Evolutionary conservation across 2,113 vertebrate species (phyloP), one percentile per base, ranked within the genome.

Genomic region (Pagrus major): DNA sequence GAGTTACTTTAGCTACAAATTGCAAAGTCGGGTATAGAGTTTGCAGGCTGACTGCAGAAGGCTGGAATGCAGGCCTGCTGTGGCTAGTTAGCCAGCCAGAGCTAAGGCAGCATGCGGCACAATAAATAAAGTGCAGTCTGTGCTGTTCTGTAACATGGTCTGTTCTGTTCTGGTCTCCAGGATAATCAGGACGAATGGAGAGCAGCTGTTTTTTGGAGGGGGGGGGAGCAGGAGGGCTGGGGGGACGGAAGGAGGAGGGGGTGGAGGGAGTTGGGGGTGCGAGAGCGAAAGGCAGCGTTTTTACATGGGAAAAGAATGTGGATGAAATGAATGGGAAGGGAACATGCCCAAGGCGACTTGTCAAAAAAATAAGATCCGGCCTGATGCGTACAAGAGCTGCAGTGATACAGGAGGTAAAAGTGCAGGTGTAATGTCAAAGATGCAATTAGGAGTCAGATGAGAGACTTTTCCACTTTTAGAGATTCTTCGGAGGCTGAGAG

Each of bases 41-140:
- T 76, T 64, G 81, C 85, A 85, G 73, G 63, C 75, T 86, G 86
- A 89, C 82, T 81, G 84, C 71, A 81, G 59, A 42, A 35, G 66
- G 86, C 82, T 87, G 89, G 87, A 91, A 94, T 92, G 85, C 83
- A 88, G 84, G 73, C 82, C 88, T 89, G 91, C 92, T 91, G 92
- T 71, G 87, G 91, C 91, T 88, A 69, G 92, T 92, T 93, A 92
- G 86, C 84, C 59, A 47, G 54, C 52, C 64, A 27, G 66, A 85
- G 88, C 86, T 76, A 67, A 83, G 85, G 85, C 87, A 85, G 87
- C 67, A 63, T 68, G 88, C 79, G 72, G 86, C 70, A 59, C 81
- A 86, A 85, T 66, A 66, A 80, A 83, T 80, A 75, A 86, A 91
- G 71, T 85, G 82, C 89, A 86, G 78, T 23, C 78, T 70, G 85